A percentile compares a stretch with the other conserved stretches of the same genome.
phyloP scores from a whole-genome alignment of 1,140 invertebrate genomes.

The Hyles euphorbiae region DNA sequence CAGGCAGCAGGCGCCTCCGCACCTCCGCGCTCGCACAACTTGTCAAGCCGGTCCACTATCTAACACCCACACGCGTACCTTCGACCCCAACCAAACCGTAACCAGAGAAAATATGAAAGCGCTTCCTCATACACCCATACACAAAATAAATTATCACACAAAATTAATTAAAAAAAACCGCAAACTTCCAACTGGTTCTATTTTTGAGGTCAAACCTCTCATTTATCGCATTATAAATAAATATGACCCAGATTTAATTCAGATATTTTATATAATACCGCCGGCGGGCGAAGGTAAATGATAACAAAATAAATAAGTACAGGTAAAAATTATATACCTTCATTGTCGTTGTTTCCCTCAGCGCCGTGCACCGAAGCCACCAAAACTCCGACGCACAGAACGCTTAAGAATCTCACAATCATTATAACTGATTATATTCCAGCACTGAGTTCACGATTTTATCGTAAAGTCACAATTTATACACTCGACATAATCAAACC shows the following conservation, averaged over 20 bases:
- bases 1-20: slow-evolving; percentile 2
- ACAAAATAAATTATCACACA: not conserved
- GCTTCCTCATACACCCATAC: not conserved
- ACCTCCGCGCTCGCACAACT: slow-evolving; percentile 16
- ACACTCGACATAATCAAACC: slow-evolving; percentile 67
- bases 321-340: slow-evolving; percentile 54
- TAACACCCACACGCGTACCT: slow-evolving; percentile 30
- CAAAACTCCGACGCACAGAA: slow-evolving; percentile 67
- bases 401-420: slow-evolving; percentile 70
- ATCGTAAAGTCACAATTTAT: slow-evolving; percentile 63
- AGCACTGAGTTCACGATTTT: slow-evolving; percentile 64
- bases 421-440: slow-evolving; percentile 61
- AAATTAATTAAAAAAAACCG: slow-evolving; percentile 7
- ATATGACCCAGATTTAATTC: slow-evolving; percentile 12
- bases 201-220: slow-evolving; percentile 11
- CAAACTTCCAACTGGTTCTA: slow-evolving; percentile 5
- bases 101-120: slow-evolving; percentile 7
- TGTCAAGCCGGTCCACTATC: slow-evolving; percentile 38
- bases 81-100: slow-evolving; percentile 11
- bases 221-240: slow-evolving; percentile 13
- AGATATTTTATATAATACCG: slow-evolving; percentile 4
- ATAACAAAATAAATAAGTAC: slow-evolving; percentile 39
- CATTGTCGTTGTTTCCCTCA: slow-evolving; percentile 69
- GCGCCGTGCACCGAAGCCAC: slow-evolving; percentile 58
- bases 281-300: slow-evolving; percentile 19